Evolutionary conservation across 2,888 invertebrate genomes (phyloP).

Genomic region (Imbricaverruca yamaguchii): DNA sequence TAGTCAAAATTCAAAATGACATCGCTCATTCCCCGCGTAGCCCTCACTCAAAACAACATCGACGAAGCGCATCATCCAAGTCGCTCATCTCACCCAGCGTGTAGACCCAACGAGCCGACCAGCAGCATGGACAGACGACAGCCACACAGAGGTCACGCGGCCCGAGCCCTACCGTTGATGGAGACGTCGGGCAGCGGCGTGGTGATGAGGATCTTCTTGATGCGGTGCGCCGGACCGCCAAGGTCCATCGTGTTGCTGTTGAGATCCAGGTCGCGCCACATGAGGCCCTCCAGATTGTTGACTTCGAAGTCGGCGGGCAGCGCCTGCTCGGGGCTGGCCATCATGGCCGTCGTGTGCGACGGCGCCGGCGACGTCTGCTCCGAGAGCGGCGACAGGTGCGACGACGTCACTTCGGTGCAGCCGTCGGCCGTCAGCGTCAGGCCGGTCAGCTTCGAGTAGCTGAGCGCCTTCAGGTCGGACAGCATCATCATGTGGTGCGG

Average conservation of each 20-base stretch:
- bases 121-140: too few species aligned
- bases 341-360: not conserved
- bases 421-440: not conserved
- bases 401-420: not conserved
- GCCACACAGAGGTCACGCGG: not conserved
- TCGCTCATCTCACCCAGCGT: too few species aligned
- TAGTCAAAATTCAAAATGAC: too few species aligned
- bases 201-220: not conserved
- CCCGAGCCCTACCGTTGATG: not conserved
- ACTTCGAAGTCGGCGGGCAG: not conserved
- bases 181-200: not conserved
- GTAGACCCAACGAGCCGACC: too few species aligned
- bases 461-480: not conserved
- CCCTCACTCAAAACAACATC: too few species aligned
- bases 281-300: not conserved
- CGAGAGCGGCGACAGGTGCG: slow-evolving; percentile 6
- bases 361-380: not conserved
- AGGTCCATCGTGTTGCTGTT: not conserved
- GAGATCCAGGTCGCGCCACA: slow-evolving; percentile 16
- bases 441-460: not conserved
- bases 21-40: too few species aligned
- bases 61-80: too few species aligned
- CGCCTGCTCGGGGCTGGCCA: not conserved
- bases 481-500: not conserved
- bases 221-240: not conserved